Evolutionary conservation across 1,140 invertebrate species (phyloP), one percentile per base, ranked within the genome.

Genomic region (Heliconius himera): DNA sequence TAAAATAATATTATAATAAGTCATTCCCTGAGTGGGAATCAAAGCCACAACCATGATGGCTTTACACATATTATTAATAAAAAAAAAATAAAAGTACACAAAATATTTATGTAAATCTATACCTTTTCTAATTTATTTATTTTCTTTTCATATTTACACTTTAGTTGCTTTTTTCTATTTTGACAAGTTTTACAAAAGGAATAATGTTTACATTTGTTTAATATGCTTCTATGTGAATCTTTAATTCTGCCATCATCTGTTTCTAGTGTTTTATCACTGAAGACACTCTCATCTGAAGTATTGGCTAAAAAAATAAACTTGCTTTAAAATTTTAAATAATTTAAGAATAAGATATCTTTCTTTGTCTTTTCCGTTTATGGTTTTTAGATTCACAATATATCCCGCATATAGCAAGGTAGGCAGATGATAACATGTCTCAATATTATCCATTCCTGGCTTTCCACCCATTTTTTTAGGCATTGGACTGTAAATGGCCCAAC

Each of bases 171-270:
- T 5, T 89, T 76, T 71, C 78, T 81, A 20, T 66, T 77, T 26
- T 89, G 88, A 56, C 91, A 93, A 1, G 80, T 81, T 41, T 85
- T 86, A 49, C 91, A 93, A 51, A 77, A 83, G 0, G 70, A 26
- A 33, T 83, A 88, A 49, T 93, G 91, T 29, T 80, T 86, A 78
- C 91, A 93, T 56, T 85, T 84, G 66, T 73, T 74, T 9, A 36
- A 41, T 18, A 2, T 1, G 1, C 56, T 49, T 49, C 60, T 76
- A 13, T 79, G n/a, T 66, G 16, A 72, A 18, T 73, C 70, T 72
- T 1, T 49, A 16, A 77, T 80, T 77, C 1, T 80, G 80, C 0
- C 78, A 81, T 6, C 60, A 29, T 66, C 60, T 38, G 16, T 71
- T 0, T 83, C 79, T 29, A 66, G 11, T 46, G 81, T 87, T 51